phyloP scores from a whole-genome alignment of 2,113 vertebrate genomes.

The Gallinago media region DNA sequence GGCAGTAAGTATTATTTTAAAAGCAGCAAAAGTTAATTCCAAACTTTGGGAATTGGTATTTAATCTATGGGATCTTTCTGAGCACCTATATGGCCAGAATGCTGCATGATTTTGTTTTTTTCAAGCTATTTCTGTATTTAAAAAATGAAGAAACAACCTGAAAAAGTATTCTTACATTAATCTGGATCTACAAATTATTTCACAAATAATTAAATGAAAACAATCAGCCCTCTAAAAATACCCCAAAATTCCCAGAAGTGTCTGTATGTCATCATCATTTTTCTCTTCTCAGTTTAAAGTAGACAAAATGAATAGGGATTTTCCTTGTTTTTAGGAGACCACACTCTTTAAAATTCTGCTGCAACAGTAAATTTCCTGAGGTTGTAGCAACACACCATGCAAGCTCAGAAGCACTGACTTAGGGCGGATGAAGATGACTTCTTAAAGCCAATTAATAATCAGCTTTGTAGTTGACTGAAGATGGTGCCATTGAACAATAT shows the following conservation, averaged over 20 bases:
- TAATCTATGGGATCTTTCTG: background rate
- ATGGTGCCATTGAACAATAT: conserved; percentile 14
- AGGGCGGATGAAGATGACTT: background rate
- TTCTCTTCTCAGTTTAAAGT: background rate
- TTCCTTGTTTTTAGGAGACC: background rate
- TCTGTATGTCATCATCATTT: background rate
- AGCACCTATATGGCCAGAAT: background rate
- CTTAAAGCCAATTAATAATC: background rate
- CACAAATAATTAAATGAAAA: background rate
- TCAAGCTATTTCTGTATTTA: background rate
- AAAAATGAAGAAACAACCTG: background rate
- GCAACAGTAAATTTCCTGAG: background rate
- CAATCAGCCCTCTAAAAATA: background rate
- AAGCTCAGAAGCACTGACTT: background rate
- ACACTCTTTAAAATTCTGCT: background rate
- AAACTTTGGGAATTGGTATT: background rate
- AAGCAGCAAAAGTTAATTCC: background rate
- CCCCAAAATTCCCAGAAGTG: background rate
- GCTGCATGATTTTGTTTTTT: background rate
- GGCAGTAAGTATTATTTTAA: background rate
- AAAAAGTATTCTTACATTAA: background rate
- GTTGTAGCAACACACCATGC: background rate
- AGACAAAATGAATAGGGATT: background rate
- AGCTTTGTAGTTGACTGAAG: conserved; percentile 4
- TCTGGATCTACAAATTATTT: background rate